These are phyloP conservation scores for Grammomys surdaster DNA, from an alignment of 2,113 vertebrate genomes.

Conservation along the genomic window DNA sequence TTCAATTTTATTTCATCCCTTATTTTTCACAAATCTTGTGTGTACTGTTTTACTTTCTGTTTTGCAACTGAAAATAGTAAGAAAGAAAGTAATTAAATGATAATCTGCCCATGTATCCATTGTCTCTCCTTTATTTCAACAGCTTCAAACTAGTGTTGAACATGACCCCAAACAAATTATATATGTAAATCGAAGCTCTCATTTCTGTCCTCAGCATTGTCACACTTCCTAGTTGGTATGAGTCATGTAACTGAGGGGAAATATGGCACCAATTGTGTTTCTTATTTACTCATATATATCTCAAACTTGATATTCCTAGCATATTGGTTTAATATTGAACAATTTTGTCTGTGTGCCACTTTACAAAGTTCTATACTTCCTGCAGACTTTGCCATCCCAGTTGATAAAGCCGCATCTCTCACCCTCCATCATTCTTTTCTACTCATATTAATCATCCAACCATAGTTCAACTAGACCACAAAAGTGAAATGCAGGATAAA, in stretches of 20 bases:
- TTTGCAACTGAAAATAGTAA: background rate
- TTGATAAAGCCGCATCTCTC: background rate
- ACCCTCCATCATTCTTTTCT: background rate
- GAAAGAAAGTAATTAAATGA: background rate
- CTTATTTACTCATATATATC: background rate
- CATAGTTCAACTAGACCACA: background rate
- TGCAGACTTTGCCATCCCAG: background rate
- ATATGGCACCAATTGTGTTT: background rate
- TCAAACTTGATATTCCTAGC: background rate
- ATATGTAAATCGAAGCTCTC: background rate
- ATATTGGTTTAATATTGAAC: background rate
- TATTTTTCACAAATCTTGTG: background rate
- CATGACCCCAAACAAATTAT: background rate
- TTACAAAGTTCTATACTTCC: background rate
- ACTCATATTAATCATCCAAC: background rate
- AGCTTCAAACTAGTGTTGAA: background rate
- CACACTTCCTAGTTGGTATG: background rate
- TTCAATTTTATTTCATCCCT: background rate
- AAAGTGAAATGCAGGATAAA: background rate
- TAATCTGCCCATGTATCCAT: background rate
- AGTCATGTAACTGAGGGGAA: background rate
- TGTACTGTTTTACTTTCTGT: background rate
- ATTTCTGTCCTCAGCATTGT: background rate
- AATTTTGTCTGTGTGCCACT: background rate
- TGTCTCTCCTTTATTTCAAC: conserved; percentile 7